phyloP scores from a whole-genome alignment of 2,113 vertebrate species.

The Paraplagusia blochii region DNA sequence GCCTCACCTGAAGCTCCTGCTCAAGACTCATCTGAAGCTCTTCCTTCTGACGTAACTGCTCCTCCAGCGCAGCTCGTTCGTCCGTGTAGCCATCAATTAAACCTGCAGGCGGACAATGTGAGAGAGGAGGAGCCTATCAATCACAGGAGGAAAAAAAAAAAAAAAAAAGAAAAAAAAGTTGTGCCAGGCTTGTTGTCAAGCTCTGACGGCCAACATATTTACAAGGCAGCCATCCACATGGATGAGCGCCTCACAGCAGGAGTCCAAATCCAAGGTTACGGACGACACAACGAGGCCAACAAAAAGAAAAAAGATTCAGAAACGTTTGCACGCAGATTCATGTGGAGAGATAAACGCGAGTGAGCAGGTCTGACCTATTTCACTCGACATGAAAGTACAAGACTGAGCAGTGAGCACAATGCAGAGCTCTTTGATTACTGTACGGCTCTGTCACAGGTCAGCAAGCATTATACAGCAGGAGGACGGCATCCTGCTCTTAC shows the following conservation, averaged over 20 bases:
- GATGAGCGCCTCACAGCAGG: constrained; percentile 11
- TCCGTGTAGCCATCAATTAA: constrained; percentile 92
- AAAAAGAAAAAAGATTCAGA: not conserved
- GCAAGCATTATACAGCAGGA: constrained; percentile 47
- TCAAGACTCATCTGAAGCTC: constrained; percentile 85
- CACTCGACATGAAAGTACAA: constrained; percentile 38
- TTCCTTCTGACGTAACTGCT: constrained; percentile 85
- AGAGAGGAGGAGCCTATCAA: not conserved
- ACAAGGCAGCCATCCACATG: constrained; percentile 20
- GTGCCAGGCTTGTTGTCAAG: constrained; percentile 1
- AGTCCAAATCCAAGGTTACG: constrained; percentile 37
- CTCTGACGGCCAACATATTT: not conserved
- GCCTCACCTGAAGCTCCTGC: constrained; percentile 80
- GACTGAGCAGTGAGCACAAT: constrained; percentile 48
- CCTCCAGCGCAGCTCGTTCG: constrained; percentile 85
- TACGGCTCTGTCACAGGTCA: constrained; percentile 60
- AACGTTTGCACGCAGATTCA: constrained; percentile 18
- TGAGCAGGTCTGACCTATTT: constrained; percentile 62
- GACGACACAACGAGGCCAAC: constrained; percentile 2
- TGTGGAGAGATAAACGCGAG: constrained; percentile 16
- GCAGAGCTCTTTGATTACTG: constrained; percentile 47
- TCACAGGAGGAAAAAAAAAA: not conserved
- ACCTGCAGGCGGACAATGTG: constrained; percentile 65
- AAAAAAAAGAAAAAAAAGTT: not conserved
- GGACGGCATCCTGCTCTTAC: constrained; percentile 25